A percentile compares a stretch with the other conserved stretches of the same genome.
These are phyloP conservation scores for Lamprologus callipterus DNA, from an alignment of 2,113 vertebrate species.

Conservation along the genomic window DNA sequence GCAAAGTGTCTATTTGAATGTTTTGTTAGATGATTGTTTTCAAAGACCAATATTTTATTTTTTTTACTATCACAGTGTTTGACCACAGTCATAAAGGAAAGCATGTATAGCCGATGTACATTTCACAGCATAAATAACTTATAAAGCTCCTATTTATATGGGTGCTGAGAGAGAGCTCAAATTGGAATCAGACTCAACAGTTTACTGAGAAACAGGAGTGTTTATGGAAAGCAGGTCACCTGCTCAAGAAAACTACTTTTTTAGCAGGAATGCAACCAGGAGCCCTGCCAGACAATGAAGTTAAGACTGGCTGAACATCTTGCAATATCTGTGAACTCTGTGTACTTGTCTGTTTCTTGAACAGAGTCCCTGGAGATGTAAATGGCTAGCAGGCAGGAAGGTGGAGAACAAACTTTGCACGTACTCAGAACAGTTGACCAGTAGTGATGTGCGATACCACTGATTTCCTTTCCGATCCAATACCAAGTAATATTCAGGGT, in stretches of 20 bases:
- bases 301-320: neutral
- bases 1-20: neutral
- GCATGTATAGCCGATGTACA: neutral
- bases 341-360: neutral
- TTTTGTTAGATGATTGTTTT: neutral
- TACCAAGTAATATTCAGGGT: no score
- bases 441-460: neutral
- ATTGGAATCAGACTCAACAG: neutral
- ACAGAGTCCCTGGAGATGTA: neutral
- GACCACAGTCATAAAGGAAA: neutral
- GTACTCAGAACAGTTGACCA: neutral
- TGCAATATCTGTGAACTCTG: neutral
- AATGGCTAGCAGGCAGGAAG: neutral
- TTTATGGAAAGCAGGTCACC: neutral
- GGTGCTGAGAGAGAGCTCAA: neutral
- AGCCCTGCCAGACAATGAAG: neutral
- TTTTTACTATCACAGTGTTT: neutral
- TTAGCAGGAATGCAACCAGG: neutral
- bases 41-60: neutral
- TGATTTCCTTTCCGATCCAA: no score
- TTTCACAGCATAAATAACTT: neutral
- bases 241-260: fast-evolving
- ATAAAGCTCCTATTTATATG: neutral
- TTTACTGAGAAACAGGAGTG: neutral
- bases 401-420: neutral